Base-by-base conservation (phyloP, 2,888 invertebrate species). In the Lissocephala sabroskyi region DNA sequence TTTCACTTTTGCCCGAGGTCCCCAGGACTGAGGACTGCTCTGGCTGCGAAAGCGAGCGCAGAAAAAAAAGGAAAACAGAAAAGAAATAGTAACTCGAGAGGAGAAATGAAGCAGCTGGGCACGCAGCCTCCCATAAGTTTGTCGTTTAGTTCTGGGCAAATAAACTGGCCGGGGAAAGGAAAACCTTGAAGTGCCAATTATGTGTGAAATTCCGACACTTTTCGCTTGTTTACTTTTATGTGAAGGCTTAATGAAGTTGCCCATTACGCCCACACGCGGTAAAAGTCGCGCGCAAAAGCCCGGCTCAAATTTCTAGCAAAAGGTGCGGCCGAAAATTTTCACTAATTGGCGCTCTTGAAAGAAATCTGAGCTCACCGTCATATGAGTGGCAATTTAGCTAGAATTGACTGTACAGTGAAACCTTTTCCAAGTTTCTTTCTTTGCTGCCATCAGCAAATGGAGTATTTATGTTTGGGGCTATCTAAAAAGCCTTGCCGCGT, bases 161-260 rank as follows among this genome's bases (percentile, higher is more conserved):
- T 70, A 65, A 74, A 74, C 65, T 66, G 2, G 32, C 5, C 14
- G 23, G 7, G 7, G 13, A 62, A 70, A 68, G 70, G 70, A 66
- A 70, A 70, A 71, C 71, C 68, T 71, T 67, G 68, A 71, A 71
- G 75, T 71, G 71, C 75, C 71, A 71, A 71, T 71, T 71, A 71
- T 67, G 75, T 71, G 70, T 74, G 70, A 67, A 68, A 75, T 70
- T 70, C 75, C 68, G 67, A 70, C 68, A 70, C 75, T 70, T 70
- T 75, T 61, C 54, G 75, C 67, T 75, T 70, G 67, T 75, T 70
- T 70, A 71, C 67, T 70, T 75, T 70, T 70, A 70, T 70, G 75
- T 42, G 68, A n/a, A n/a, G 53, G 54, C 75, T 70, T 75, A 70
- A 70, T 70, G 68, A 70, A 70, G 68, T 70, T 71, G n/a, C 67